A percentile compares a stretch with the other conserved stretches of the same genome.
phyloP scores from a whole-genome alignment of 2,888 invertebrate species.

The Emmelina monodactyla region DNA sequence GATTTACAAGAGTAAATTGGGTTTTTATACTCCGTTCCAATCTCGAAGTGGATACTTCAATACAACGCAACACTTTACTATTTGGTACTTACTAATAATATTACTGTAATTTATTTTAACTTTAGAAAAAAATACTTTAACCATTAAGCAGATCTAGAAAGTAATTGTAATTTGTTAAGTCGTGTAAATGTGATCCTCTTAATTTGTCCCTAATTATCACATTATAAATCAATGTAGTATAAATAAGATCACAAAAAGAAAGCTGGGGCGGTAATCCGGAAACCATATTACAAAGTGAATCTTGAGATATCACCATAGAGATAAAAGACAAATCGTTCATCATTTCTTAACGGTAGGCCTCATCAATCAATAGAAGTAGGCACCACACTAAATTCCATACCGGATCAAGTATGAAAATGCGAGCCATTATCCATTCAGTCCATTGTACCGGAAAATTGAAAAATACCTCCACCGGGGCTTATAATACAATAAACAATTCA shows the following conservation, averaged over 20 bases:
- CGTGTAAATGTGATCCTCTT: no score
- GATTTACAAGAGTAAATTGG: no score
- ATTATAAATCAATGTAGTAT: no score
- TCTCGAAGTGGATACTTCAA: no score
- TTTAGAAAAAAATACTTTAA: no score
- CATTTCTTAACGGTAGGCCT: slow-evolving; percentile 3
- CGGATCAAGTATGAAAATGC: slow-evolving; percentile 33
- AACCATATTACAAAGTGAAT: background rate
- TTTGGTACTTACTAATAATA: no score
- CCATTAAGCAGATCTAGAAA: no score
- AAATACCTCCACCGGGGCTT: slow-evolving; percentile 36
- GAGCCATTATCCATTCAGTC: slow-evolving; percentile 35
- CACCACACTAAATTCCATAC: background rate
- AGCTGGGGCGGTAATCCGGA: background rate
- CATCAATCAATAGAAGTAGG: slow-evolving; percentile 26
- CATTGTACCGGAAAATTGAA: slow-evolving; percentile 61
- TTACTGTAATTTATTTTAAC: no score
- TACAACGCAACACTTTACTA: no score
- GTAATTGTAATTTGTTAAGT: no score
- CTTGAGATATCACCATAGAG: background rate
- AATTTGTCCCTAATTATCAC: no score
- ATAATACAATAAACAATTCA: slow-evolving; percentile 33
- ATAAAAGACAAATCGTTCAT: background rate
- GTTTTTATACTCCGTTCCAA: no score
- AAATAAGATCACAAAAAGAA: background rate